Evolutionary conservation across 2,888 invertebrate species (phyloP), one percentile per base, ranked within the genome.

Genomic region (Meloe dianella): DNA sequence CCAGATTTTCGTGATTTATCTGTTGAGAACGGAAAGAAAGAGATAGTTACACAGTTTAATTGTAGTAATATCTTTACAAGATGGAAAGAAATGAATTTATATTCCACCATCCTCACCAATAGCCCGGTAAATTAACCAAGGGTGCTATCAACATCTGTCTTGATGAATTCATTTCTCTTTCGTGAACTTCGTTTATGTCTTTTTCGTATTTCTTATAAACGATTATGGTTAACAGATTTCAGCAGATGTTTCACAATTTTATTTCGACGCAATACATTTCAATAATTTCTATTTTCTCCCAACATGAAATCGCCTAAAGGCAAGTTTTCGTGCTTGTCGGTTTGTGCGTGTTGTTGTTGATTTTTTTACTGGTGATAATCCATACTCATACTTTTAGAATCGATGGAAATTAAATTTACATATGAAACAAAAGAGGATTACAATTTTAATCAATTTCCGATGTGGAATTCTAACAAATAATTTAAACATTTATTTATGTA

Each of bases 81-180:
- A 54, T 54, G 24, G 54, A 54, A 20, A 54, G 54, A 24, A 54
- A 54, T 22, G 24, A 20, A 54, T 54, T 54, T 54, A 54, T 54
- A 54, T 54, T 24, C 54, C 20, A 20, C 59, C 66, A 57, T 30
- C 54, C n/a, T 47, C 27, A 22, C 6, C 72, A 70, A 73, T 70
- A 65, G 71, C 68, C 65, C 70, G 68, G 66, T 69, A 73, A 75
- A 74, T 74, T 74, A 73, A 74, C 71, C 68, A 67, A 24, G 65
- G 64, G 70, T 70, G 72, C 72, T 69, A 71, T 74, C 71, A 74
- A 71, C 74, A 75, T 74, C 73, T 72, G 73, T 73, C 73, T 74
- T 71, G 54, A 47, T 20, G 47, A 24, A 54, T 54, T 54, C 47
- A 22, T 24, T 14, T 24, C 54, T 12, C 14, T 54, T 14, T 12